Conservation (phyloP, 1,140 invertebrate species). For the Zaprionus ornatus region DNA sequence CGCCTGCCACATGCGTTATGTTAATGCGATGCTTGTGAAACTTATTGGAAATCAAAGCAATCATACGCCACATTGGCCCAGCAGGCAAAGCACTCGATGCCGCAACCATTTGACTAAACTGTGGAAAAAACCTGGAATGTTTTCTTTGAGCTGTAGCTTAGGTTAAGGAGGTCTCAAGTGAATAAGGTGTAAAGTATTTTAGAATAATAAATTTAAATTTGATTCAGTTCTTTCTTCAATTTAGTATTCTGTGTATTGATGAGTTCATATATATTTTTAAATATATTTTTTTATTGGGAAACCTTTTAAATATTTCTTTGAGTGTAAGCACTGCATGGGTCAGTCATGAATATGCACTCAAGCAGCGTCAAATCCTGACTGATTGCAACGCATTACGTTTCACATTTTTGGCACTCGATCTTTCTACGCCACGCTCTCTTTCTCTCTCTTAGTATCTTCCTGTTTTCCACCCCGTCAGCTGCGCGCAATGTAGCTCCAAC, state of each 20-base stretch:
- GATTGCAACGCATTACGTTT: slow-evolving; percentile 54
- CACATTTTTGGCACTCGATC: slow-evolving; percentile 55
- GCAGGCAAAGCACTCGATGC: slow-evolving; percentile 18
- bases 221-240: neutral
- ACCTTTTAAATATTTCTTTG: slow-evolving; percentile 10
- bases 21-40: slow-evolving; percentile 46
- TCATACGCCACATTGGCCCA: slow-evolving; percentile 52
- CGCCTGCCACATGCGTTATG: slow-evolving; percentile 23
- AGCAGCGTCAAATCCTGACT: slow-evolving; percentile 45
- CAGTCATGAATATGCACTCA: slow-evolving; percentile 55
- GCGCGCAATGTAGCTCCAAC: neutral
- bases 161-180: neutral
- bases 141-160: neutral
- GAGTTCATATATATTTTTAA: neutral
- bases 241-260: neutral
- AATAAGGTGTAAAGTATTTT: neutral
- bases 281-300: neutral
- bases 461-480: neutral
- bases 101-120: slow-evolving; percentile 27
- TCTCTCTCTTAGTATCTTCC: slow-evolving; percentile 10
- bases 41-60: slow-evolving; percentile 68
- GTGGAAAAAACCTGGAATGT: slow-evolving; percentile 7
- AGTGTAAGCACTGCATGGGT: slow-evolving; percentile 28
- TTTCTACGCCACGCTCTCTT: neutral
- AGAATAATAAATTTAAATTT: neutral